These are phyloP conservation scores for Cantharis nigra DNA, from an alignment of 2,888 invertebrate genomes.

Conservation along the genomic window DNA sequence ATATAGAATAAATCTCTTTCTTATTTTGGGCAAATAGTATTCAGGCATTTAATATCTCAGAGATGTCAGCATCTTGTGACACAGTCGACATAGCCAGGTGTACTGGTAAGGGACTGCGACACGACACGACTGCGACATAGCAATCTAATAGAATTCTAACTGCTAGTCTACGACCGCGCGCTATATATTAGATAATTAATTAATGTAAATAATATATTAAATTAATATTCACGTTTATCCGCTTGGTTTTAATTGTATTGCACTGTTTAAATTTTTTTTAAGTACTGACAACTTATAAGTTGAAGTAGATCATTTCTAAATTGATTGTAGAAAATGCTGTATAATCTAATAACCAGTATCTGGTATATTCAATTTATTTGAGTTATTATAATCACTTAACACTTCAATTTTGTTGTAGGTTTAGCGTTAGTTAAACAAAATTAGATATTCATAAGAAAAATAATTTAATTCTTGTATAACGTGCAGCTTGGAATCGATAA, in stretches of 20 bases:
- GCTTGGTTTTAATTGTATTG: neutral
- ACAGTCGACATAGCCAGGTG: too few relatives aligned
- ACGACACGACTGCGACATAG: too few relatives aligned
- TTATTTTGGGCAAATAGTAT: too few relatives aligned
- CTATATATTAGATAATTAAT: too few relatives aligned
- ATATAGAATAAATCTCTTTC: too few relatives aligned
- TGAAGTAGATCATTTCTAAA: neutral
- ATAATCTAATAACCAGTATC: neutral
- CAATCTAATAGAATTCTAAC: too few relatives aligned
- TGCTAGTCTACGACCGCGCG: too few relatives aligned
- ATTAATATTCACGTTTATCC: neutral
- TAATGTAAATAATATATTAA: neutral
- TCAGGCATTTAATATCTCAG: too few relatives aligned
- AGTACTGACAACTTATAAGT: neutral
- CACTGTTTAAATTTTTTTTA: neutral
- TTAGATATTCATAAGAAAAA: constrained; percentile 30
- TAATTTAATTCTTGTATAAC: constrained; percentile 30
- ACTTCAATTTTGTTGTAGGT: neutral
- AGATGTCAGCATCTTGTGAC: too few relatives aligned
- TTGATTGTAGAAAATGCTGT: neutral
- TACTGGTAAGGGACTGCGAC: too few relatives aligned
- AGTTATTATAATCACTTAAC: constrained; percentile 1
- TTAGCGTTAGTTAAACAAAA: constrained; percentile 28
- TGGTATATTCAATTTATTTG: neutral
- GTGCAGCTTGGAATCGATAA: constrained; percentile 33